Percentiles rank a stretch among this genome's conserved stretches.
Evolutionary conservation across 2,113 vertebrate species (phyloP).

Genomic region (Hippocampus abdominalis): DNA sequence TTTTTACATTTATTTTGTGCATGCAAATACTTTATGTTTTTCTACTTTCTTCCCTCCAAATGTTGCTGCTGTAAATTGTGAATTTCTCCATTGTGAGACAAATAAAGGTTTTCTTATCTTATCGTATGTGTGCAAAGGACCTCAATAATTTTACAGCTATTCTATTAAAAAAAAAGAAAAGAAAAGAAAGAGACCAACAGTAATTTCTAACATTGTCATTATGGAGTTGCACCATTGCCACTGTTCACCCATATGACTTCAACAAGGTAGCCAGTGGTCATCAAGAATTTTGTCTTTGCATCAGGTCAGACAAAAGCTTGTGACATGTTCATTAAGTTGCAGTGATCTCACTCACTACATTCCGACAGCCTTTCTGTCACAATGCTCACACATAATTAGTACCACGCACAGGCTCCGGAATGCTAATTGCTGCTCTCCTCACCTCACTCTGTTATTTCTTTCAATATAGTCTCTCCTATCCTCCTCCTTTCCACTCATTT

Average conservation of each 20-base stretch:
- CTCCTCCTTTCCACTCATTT: slow-evolving; percentile 26
- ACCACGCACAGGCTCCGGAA: slow-evolving; percentile 63
- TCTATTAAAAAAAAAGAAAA: too few species aligned
- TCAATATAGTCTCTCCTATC: slow-evolving; percentile 37
- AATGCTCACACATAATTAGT: slow-evolving; percentile 68
- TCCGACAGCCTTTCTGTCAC: slow-evolving; percentile 64
- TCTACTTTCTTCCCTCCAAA: too few species aligned
- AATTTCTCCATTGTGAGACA: too few species aligned
- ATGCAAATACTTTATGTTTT: too few species aligned
- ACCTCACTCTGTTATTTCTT: slow-evolving; percentile 38
- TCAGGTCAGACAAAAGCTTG: slow-evolving; percentile 56
- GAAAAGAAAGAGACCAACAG: too few species aligned
- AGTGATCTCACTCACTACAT: slow-evolving; percentile 62
- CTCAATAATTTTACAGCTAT: background rate
- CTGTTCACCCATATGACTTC: slow-evolving; percentile 11
- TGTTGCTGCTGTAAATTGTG: too few species aligned
- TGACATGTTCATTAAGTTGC: slow-evolving; percentile 74
- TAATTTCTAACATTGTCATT: background rate
- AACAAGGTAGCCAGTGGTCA: slow-evolving; percentile 36
- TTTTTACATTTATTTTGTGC: too few species aligned
- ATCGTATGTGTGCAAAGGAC: too few species aligned
- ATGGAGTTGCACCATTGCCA: background rate
- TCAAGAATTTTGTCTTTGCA: slow-evolving; percentile 47
- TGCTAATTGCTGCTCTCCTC: slow-evolving; percentile 65
- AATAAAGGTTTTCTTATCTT: too few species aligned